Percentiles rank a stretch among this genome's conserved stretches.
phyloP scores from a whole-genome alignment of 2,113 vertebrate genomes.

The Ursus arctos region DNA sequence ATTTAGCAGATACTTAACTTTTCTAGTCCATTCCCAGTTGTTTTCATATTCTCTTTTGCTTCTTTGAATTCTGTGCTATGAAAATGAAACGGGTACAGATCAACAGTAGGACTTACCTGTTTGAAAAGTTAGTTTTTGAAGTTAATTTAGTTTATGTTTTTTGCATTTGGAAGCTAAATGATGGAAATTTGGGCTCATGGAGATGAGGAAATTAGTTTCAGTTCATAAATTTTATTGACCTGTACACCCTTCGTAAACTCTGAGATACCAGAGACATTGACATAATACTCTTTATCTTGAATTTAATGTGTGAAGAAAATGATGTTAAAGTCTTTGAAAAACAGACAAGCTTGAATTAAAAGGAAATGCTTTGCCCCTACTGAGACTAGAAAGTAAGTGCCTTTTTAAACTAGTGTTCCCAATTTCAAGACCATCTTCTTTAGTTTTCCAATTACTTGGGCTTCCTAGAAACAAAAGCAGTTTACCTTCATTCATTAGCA shows the following conservation, averaged over 20 bases:
- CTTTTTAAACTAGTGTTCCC: slow-evolving; percentile 7
- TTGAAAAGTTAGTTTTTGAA: slow-evolving; percentile 62
- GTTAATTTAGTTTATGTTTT: slow-evolving; percentile 76
- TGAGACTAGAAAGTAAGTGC: slow-evolving; percentile 19
- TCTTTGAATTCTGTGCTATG: slow-evolving; percentile 17
- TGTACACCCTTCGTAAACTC: slow-evolving; percentile 62
- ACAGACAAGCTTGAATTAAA: slow-evolving; percentile 4
- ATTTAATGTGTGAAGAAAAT: slow-evolving; percentile 38
- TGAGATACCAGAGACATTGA: slow-evolving; percentile 67
- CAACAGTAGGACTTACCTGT: neutral
- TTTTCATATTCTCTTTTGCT: neutral
- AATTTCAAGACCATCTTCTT: neutral
- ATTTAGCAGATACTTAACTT: neutral
- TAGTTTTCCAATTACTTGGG: slow-evolving; percentile 41
- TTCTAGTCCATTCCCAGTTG: neutral
- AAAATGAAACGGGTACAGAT: slow-evolving; percentile 30
- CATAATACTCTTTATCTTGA: slow-evolving; percentile 76
- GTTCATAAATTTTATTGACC: slow-evolving; percentile 76
- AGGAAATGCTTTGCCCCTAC: slow-evolving; percentile 40
- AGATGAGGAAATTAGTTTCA: slow-evolving; percentile 71
- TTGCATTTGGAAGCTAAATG: slow-evolving; percentile 69
- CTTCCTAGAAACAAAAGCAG: slow-evolving; percentile 74
- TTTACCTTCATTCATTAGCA: slow-evolving; percentile 61
- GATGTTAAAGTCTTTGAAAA: slow-evolving; percentile 2
- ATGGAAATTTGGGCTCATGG: slow-evolving; percentile 73